Base-by-base conservation (phyloP, 2,113 vertebrate genomes). In the Patagioenas fasciata region DNA sequence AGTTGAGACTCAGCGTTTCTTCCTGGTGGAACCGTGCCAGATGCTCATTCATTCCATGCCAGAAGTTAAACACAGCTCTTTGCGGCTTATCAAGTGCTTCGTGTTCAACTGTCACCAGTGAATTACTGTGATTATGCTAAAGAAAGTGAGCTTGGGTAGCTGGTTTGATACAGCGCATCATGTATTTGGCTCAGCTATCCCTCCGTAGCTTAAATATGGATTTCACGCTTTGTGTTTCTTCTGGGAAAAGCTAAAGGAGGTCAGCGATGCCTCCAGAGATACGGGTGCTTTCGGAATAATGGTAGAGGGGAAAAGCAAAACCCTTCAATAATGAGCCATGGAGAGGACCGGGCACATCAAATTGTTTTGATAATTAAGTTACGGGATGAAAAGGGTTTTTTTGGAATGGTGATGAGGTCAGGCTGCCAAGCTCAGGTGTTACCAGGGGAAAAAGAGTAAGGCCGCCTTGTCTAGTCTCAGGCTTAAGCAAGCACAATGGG, bases 181-280 rank as follows among this genome's bases (percentile, higher is more conserved):
- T 4, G 4, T 2, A 6, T 48, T 80, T 2, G 44, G 82, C 60
- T 53, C 58, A 32, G 66, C 15, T 60, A 71, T 10, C 64, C 57
- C 58, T 80, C 80, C 11, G 2, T 7, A 34, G 51, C 51, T 88
- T 47, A 54, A 31, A 72, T 50, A 58, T 67, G 34, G 51, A 50
- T 17, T 79, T 79, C 10, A 6, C 14, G 28, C 74, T 36, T 32
- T 29, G 40, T n/a, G 60, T 60, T 67, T 64, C 53, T 60, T 67
- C 56, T 67, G n/a, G 64, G 29, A 94, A 64, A 91, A 65, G 88
- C 32, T 64, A 67, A 40, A 67, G 23, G 51, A 88, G 71, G 77
- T 38, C 67, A 74, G 5, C n/a, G 50, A 3, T 31, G 42, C 77
- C 89, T 89, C 65, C 31, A 56, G 80, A 79, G 60, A 40, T 34